A percentile compares a stretch with the other conserved stretches of the same genome.
Conservation (phyloP, 1,140 invertebrate species). For the Zaprionus tsacasi region DNA sequence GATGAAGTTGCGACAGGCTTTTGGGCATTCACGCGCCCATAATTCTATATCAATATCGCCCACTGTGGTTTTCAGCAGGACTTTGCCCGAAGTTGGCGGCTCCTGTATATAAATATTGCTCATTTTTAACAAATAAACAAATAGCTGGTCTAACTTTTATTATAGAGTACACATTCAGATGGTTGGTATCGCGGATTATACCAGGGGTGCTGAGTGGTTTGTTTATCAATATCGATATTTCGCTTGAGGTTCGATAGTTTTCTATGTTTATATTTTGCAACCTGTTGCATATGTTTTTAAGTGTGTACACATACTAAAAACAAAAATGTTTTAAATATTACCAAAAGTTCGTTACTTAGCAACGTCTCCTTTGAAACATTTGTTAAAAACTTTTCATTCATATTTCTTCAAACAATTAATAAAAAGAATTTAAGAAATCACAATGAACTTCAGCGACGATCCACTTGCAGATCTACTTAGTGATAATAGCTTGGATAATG, state of each 20-base stretch:
- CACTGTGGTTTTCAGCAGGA: slow-evolving; percentile 95
- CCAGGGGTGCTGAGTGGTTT: not conserved
- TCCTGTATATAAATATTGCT: slow-evolving; percentile 99
- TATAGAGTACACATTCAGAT: not conserved
- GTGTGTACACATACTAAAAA: not conserved
- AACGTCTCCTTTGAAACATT: slow-evolving; percentile 45
- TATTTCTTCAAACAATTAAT: not conserved
- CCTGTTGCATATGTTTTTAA: slow-evolving; percentile 5
- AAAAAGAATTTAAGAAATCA: not conserved
- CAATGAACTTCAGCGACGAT: slow-evolving; percentile 83
- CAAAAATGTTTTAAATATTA: slow-evolving; percentile 7
- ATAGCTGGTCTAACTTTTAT: not conserved
- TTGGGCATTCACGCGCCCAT: slow-evolving; percentile 98
- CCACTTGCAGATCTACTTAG: slow-evolving; percentile 84
- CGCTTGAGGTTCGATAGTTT: not conserved
- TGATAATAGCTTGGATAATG: slow-evolving; percentile 85
- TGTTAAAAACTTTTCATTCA: not conserved
- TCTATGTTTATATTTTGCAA: not conserved
- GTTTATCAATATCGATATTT: not conserved
- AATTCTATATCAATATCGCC: slow-evolving; percentile 99
- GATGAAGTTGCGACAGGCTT: slow-evolving; percentile 98
- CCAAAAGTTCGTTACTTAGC: slow-evolving; percentile 59
- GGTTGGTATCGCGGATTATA: not conserved
- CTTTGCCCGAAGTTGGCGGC: slow-evolving; percentile 97
- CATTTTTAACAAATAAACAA: slow-evolving; percentile 86